Base-by-base conservation (phyloP, 35 echinoderm and acorn worm species). In the Ophiothrix spiculata region DNA sequence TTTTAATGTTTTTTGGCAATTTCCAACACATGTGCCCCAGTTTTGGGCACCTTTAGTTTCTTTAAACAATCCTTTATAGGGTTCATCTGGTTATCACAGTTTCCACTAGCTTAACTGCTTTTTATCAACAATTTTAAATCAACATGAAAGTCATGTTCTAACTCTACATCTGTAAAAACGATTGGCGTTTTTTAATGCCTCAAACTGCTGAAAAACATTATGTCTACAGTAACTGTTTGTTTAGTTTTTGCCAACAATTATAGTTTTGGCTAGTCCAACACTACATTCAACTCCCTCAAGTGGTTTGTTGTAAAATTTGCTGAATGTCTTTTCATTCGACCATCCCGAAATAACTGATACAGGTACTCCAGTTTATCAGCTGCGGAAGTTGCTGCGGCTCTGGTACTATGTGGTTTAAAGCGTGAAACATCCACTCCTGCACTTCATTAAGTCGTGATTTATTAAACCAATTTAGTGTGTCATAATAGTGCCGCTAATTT, bases 361-460 rank as follows among this genome's bases (percentile, higher is more conserved):
- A 1, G 84, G 75, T 39, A 86, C 84, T 77, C 75, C 84, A 86
- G 38, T 39, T 63, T 75, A 75, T 77, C 64, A 4, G 84, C 84
- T n/a, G 84, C 84, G 29, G 84, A 86, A 17, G 84, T 86, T 16
- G 84, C 29, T 12, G 84, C 69, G 0, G 84, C 84, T 40, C 84
- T 76, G 39, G 84, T 86, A 8, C 36, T 77, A 37, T 86, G 69
- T 39, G 84, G 69, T 23, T 79, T 79, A 33, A 40, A 79, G 77
- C 36, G 77, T 40, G 39, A 21, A 19, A 37, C 79, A 60, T 92
- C 78, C 28, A 97, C 75, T 36, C 86, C 90, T 45, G 86, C 82
- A 21, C n/a, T n/a, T n/a, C n/a, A n/a, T n/a, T n/a, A n/a, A n/a
- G n/a, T n/a, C n/a, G n/a, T n/a, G n/a, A n/a, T n/a, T n/a, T n/a